A percentile compares a stretch with the other conserved stretches of the same genome.
Conservation (phyloP, 2,888 invertebrate species). For the Ennomos quercinarius region DNA sequence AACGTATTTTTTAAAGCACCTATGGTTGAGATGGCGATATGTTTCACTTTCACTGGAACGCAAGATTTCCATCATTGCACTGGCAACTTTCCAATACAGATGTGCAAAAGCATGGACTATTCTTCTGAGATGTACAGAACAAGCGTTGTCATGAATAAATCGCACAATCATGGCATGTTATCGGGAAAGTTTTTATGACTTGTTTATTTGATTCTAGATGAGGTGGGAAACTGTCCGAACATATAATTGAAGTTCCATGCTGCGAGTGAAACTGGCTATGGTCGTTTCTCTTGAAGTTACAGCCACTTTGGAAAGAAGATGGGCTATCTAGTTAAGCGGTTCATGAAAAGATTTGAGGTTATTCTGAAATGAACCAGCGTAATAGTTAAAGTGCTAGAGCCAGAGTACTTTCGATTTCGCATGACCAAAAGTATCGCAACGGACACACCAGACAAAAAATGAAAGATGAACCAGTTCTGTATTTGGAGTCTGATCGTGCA, state of each 20-base stretch:
- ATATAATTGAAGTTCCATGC: conserved; percentile 13
- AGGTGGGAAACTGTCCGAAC: conserved; percentile 34
- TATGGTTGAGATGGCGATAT: conserved; percentile 47
- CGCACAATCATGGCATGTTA: conserved; percentile 57
- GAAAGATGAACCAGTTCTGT: conserved; percentile 27
- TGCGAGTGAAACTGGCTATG: conserved; percentile 29
- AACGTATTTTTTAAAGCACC: conserved; percentile 49
- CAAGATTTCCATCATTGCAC: conserved; percentile 73
- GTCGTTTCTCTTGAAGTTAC: conserved; percentile 30
- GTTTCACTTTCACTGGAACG: conserved; percentile 43
- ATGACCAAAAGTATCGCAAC: conserved; percentile 27
- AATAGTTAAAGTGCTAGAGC: conserved; percentile 30
- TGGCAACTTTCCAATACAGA: conserved; percentile 78
- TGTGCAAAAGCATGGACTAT: conserved; percentile 60
- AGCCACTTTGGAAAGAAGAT: conserved; percentile 31
- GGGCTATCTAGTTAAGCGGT: conserved; percentile 41
- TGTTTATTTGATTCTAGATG: conserved; percentile 36
- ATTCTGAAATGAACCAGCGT: conserved; percentile 33
- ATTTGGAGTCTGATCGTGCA: conserved; percentile 30
- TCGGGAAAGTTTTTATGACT: conserved; percentile 64
- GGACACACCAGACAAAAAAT: conserved; percentile 25
- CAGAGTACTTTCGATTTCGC: conserved; percentile 48
- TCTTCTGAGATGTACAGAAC: conserved; percentile 56
- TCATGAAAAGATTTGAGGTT: conserved; percentile 35
- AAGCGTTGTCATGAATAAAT: conserved; percentile 66